These are phyloP conservation scores for Diplodus sargus DNA, from an alignment of 2,797 vertebrate species.

Conservation along the genomic window DNA sequence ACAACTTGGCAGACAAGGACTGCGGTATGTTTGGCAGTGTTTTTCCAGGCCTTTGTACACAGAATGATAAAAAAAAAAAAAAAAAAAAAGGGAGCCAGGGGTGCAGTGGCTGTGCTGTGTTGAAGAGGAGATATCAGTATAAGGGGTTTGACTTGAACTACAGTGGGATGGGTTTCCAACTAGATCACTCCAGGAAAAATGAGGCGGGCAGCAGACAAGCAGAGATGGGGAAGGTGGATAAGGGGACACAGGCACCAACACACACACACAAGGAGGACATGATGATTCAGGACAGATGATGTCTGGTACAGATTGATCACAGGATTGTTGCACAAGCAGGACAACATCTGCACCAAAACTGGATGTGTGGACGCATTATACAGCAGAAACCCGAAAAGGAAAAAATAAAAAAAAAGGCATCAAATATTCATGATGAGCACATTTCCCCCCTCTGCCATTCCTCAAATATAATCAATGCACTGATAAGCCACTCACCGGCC, in stretches of 20 bases:
- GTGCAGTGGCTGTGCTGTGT: constrained; percentile 36
- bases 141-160: constrained; percentile 36
- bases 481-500: constrained; percentile 79
- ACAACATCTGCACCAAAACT: constrained; percentile 45
- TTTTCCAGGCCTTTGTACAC: constrained; percentile 79
- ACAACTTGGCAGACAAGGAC: constrained; percentile 76
- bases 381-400: neutral
- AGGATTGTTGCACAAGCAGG: constrained; percentile 1
- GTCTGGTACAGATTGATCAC: neutral
- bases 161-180: constrained; percentile 28
- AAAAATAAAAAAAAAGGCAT: constrained; percentile 22
- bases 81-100: constrained; percentile 26
- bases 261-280: neutral
- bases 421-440: constrained; percentile 47
- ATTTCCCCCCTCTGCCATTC: constrained; percentile 4
- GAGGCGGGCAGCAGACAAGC: constrained; percentile 18
- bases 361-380: neutral
- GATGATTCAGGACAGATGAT: neutral
- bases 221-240: constrained; percentile 31
- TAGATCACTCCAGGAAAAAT: constrained; percentile 37
- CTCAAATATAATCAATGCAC: constrained; percentile 23
- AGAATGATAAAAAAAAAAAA: constrained; percentile 55
- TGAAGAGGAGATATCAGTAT: constrained; percentile 39
- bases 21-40: constrained; percentile 75
- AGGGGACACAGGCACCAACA: constrained; percentile 7